phyloP scores from a whole-genome alignment of 2,113 vertebrate species.

The Chiloscyllium plagiosum region DNA sequence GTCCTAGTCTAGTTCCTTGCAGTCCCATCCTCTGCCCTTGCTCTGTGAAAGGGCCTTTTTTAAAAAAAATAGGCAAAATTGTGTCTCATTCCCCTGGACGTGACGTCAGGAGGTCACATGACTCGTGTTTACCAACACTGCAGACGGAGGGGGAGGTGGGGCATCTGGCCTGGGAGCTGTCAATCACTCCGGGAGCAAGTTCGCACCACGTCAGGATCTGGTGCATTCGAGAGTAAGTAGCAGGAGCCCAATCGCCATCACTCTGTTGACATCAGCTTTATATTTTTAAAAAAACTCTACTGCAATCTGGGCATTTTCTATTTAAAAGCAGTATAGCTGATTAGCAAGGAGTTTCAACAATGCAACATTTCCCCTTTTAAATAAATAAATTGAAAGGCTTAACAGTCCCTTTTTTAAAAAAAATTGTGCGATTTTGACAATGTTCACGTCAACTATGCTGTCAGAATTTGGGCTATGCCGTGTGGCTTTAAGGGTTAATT shows the following conservation, averaged over 20 bases:
- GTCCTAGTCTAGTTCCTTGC: too few species aligned
- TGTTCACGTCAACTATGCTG: too few species aligned
- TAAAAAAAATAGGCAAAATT: too few species aligned
- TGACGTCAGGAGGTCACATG: background rate
- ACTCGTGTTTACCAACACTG: constrained; percentile 2
- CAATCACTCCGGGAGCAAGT: background rate
- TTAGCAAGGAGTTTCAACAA: background rate
- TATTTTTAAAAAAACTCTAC: background rate
- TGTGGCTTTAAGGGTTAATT: too few species aligned
- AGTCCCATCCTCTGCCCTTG: too few species aligned
- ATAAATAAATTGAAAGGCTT: background rate
- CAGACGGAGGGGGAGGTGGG: background rate
- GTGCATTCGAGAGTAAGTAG: too few species aligned
- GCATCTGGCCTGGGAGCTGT: too few species aligned
- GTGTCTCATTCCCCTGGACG: too few species aligned
- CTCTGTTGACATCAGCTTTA: background rate
- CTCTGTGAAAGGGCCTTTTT: too few species aligned
- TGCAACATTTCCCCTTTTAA: background rate
- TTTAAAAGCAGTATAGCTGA: background rate
- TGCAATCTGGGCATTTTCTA: background rate
- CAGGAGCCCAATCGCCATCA: background rate
- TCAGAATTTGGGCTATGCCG: too few species aligned
- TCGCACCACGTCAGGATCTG: too few species aligned
- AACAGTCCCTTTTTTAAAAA: background rate
- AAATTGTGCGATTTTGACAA: background rate